Percentiles rank a stretch among this genome's conserved stretches.
phyloP scores from a whole-genome alignment of 2,888 invertebrate species.

The Stictocephala bisonia region DNA sequence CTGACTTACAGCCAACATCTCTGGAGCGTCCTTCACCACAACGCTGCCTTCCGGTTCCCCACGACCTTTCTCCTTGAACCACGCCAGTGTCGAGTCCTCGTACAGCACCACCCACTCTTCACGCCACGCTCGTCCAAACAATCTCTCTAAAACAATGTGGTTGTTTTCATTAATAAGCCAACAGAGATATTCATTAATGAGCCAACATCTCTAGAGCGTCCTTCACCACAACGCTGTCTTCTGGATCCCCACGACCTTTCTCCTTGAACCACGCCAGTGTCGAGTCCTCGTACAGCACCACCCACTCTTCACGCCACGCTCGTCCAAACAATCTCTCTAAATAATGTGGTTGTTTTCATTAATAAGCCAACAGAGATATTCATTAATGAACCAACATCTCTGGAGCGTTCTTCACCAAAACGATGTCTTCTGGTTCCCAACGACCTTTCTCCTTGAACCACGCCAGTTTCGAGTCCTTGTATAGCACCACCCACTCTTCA shows the following conservation, averaged over 20 bases:
- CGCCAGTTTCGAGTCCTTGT: too few species aligned
- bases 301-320: constrained; percentile 81
- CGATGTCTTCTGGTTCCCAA: too few species aligned
- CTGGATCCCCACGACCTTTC: constrained; percentile 67
- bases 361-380: too few species aligned
- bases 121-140: constrained; percentile 84
- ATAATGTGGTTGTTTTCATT: too few species aligned
- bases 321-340: constrained; percentile 86
- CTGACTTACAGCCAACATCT: constrained; percentile 82
- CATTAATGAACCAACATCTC: too few species aligned
- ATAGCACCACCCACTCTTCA: too few species aligned
- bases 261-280: too few species aligned
- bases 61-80: constrained; percentile 77
- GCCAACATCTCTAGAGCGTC: too few species aligned
- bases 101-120: constrained; percentile 88
- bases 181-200: too few species aligned
- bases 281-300: constrained; percentile 73
- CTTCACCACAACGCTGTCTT: too few species aligned
- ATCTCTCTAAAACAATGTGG: constrained; percentile 72
- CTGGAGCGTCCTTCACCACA: constrained; percentile 82
- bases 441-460: constrained; percentile 77
- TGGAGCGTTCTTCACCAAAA: too few species aligned
- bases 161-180: constrained; percentile 72
- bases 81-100: constrained; percentile 88
- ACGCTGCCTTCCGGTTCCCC: constrained; percentile 66